These are phyloP conservation scores for Sebastolobus alascanus DNA, from an alignment of 2,797 vertebrate genomes.

Conservation along the genomic window DNA sequence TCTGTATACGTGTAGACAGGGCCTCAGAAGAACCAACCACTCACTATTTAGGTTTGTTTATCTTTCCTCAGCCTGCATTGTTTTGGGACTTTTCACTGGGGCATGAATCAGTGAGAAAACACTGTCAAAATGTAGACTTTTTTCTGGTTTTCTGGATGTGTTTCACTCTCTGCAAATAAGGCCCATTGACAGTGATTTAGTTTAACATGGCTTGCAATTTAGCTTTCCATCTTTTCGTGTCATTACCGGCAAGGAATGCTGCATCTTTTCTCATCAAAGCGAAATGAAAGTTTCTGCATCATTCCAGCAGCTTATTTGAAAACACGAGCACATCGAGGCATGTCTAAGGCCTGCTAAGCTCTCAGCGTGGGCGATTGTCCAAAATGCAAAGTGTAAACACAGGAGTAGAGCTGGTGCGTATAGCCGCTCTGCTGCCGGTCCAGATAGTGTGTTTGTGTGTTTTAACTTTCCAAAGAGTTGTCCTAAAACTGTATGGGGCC, in stretches of 20 bases:
- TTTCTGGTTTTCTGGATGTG: background rate
- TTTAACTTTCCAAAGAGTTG: conserved; percentile 39
- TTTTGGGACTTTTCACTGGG: conserved; percentile 45
- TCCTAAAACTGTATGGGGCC: conserved; percentile 11
- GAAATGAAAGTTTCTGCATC: conserved; percentile 12
- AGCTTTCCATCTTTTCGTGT: conserved; percentile 8
- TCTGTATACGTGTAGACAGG: too few relatives aligned
- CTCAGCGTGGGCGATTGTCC: conserved; percentile 25
- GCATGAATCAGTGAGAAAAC: conserved; percentile 52
- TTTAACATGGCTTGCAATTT: conserved; percentile 1
- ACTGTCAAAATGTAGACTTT: conserved; percentile 37
- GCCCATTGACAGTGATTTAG: conserved; percentile 20
- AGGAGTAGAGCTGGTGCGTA: conserved; percentile 11
- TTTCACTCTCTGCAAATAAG: conserved; percentile 29
- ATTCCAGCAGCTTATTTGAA: conserved; percentile 17
- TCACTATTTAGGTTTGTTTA: background rate
- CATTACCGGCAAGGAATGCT: background rate
- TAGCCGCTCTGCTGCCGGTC: conserved; percentile 20
- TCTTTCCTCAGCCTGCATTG: conserved; percentile 8
- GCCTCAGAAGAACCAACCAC: background rate
- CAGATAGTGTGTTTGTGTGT: conserved; percentile 14
- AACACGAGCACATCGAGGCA: conserved; percentile 24
- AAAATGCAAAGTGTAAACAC: conserved; percentile 38
- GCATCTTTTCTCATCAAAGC: conserved; percentile 15
- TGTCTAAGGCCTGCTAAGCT: conserved; percentile 23